These are phyloP conservation scores for Rugalucina vietnamica DNA, from an alignment of 2,888 invertebrate species.

Conservation along the genomic window DNA sequence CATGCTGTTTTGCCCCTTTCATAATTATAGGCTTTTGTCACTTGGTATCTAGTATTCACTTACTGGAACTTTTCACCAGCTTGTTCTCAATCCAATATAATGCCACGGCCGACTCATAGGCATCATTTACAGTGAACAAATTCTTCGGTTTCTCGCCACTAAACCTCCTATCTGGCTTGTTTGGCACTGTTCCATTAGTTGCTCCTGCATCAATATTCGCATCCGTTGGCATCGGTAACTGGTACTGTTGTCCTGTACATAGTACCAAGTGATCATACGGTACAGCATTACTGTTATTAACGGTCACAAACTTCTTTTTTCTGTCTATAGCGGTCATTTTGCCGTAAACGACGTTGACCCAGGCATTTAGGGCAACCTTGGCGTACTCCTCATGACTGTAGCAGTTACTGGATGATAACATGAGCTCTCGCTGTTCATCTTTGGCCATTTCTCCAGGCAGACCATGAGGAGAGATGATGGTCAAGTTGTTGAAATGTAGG, in stretches of 20 bases:
- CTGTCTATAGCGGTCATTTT: slow-evolving; percentile 83
- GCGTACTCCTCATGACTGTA: slow-evolving; percentile 83
- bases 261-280: slow-evolving; percentile 83
- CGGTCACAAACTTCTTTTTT: slow-evolving; percentile 80
- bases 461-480: slow-evolving; percentile 89
- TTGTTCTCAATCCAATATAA: slow-evolving; percentile 79
- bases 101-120: slow-evolving; percentile 80
- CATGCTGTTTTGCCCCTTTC: no score
- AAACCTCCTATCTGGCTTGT: slow-evolving; percentile 73
- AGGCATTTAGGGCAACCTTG: slow-evolving; percentile 87
- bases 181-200: slow-evolving; percentile 68
- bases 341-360: slow-evolving; percentile 87
- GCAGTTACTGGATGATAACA: slow-evolving; percentile 77
- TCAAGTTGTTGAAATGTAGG: slow-evolving; percentile 89
- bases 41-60: slow-evolving; percentile 53
- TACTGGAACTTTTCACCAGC: slow-evolving; percentile 73
- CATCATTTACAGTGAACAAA: slow-evolving; percentile 81
- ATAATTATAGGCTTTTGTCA: no score
- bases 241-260: slow-evolving; percentile 82
- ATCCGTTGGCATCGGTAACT: slow-evolving; percentile 78
- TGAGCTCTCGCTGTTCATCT: slow-evolving; percentile 75
- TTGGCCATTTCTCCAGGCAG: slow-evolving; percentile 84
- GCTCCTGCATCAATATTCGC: slow-evolving; percentile 70
- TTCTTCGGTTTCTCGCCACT: slow-evolving; percentile 76
- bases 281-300: slow-evolving; percentile 78